Evolutionary conservation across 1,140 invertebrate genomes (phyloP), one percentile per base, ranked within the genome.

Genomic region (Drosophila arizonae): DNA sequence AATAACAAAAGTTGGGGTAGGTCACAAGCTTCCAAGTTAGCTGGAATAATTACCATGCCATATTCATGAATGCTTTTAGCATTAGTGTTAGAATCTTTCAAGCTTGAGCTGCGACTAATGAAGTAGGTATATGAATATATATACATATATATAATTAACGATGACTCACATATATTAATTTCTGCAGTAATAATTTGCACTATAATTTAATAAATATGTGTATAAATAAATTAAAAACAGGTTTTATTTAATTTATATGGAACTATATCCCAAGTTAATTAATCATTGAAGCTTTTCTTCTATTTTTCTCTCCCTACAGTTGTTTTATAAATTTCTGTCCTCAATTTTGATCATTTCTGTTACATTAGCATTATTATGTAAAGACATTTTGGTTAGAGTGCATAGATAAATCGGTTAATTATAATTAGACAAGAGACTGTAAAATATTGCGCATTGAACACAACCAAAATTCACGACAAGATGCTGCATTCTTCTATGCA

Each of bases 401-500:
- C 52, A 67, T 64, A 61, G 55, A 45, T 77, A 79, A 72, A 81
- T 86, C 62, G 80, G 81, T 86, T 85, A 86, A 85, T 85, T 86
- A 84, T 85, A 85, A 81, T 86, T 86, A 86, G 70, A 81, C 75
- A 81, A 81, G 71, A 74, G 78, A 57, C 70, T 67, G 78, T 70
- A 69, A 85, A 85, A 81, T 87, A 66, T 85, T 80, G 82, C 84
- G 72, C 67, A 87, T 63, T 57, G 75, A 62, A 65, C 52, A 72
- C 75, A 79, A 79, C 66, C 71, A 87, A 67, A 87, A 86, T 76
- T 86, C 73, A 50, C 79, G 73, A 72, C 63, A 50, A 82, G 71
- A 68, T 85, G 81, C 67, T 48, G 55, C 46, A 60, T 60, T 65
- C 63, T 69, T 17, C 48, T 84, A 77, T 77, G 84, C 84, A 88